Evolutionary conservation across 2,888 invertebrate genomes (phyloP), one percentile per base, ranked within the genome.

Genomic region (Rhingia rostrata): DNA sequence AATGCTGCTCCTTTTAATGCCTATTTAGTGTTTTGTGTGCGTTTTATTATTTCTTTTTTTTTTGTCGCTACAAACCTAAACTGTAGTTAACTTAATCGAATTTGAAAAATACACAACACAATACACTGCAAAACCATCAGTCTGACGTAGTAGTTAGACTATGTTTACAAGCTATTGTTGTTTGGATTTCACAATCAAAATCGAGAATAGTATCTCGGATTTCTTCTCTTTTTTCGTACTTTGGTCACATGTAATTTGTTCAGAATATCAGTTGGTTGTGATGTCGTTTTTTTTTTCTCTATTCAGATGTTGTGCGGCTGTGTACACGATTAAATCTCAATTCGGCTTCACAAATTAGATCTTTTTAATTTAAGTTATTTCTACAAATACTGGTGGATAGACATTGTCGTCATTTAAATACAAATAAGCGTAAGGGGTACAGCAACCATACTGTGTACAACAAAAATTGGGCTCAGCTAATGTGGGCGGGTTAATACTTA

Each of bases 1-100:
- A 77, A 72, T 82, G 72, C 63, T 83, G 72, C 82, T 82, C 72
- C 78, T 78, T 78, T 72, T 73, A 35, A 73, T 64, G 41, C 32
- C 63, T 73, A 73, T 73, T 73, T 61, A 77, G 14, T 58, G 41
- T 41, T 33, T 22, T 47, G 47, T 30, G 35, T 22, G 22, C 22
- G 22, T 22, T 22, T 22, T 22, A 22, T 22, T 22, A 4, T 45
- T 39, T 56, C 45, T 70, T 49, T 43, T 9, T 61, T 60, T 30
- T 9, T 30, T 9, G 41, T 41, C 9, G 54, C n/a, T 22, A 41
- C 10, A 22, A 35, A 47, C 30, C 33, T 39, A 69, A 60, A 66
- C 49, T 58, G 32, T 47, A 69, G 69, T 78, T 39, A 41, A 53
- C 39, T 84, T 66, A 75, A 84, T 84, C 84, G 70, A 84, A 75